Base-by-base conservation (phyloP, 2,113 vertebrate species). In the Hylia prasina region DNA sequence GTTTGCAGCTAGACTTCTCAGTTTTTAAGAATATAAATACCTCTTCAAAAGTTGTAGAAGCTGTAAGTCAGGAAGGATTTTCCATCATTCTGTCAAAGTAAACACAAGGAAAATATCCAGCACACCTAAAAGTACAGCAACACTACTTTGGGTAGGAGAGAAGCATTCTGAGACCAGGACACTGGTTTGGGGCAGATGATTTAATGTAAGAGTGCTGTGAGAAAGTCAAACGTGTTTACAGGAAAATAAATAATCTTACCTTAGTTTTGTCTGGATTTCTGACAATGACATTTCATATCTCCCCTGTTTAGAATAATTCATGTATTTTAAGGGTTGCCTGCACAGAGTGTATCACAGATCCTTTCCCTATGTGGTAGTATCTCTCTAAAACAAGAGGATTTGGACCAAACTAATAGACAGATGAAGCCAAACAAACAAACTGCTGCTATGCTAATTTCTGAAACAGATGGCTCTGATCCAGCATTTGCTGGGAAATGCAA, bases 401-500 rank as follows among this genome's bases (percentile, higher is more conserved):
- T 93, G 94, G 87, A 95, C 64, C 82, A 90, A 96, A 94, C 81
- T 93, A 94, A 94, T 42, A 92, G 88, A 94, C 88, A 96, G 81
- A 94, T 91, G 89, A 96, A 96, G 77, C 66, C 93, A 96, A 94
- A 96, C 91, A 94, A 96, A 96, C 96, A 95, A 95, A 93, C 45
- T 87, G 85, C 90, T 87, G 92, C 90, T 93, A 92, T 91, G 91
- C 70, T 92, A 95, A 95, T 96, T 85, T 95, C 87, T 93, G 90
- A 96, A 96, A 95, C 93, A 97, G 93, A 96, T 97, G 93, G 94
- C 81, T 95, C 60, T 45, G 45, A 91, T 95, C 88, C 95, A 94
- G 51, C 71, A 80, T 92, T 91, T 90, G 91, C 80, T 81, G 91
- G 91, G 73, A 84, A 96, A 82, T 77, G 79, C 63, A 93, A 89